phyloP scores from a whole-genome alignment of 92 coral and sea anemone genomes.

The Pocillopora grandis region DNA sequence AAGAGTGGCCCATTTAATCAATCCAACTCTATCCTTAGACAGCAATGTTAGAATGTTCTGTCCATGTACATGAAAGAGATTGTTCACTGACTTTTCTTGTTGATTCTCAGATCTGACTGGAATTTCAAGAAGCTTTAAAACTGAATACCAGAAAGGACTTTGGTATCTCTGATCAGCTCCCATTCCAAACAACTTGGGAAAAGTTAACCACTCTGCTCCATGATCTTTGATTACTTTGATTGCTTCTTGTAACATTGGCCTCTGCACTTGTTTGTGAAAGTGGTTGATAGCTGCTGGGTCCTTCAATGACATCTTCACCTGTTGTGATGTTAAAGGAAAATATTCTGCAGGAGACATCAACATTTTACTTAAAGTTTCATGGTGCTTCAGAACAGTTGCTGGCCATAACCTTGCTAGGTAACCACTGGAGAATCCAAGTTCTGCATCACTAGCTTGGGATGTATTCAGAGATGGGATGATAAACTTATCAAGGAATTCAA shows the following conservation, averaged over 20 bases:
- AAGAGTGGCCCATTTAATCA: conserved; percentile 20
- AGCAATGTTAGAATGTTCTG: conserved; percentile 24
- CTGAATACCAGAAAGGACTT: conserved; percentile 36
- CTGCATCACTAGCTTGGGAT: not conserved
- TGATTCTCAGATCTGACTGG: conserved; percentile 6
- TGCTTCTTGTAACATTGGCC: too few relatives aligned
- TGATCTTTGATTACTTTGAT: too few relatives aligned
- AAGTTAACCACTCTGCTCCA: too few relatives aligned
- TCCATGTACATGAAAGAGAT: not conserved
- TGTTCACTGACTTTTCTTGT: conserved; percentile 22
- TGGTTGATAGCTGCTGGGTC: too few relatives aligned
- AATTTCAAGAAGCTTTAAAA: conserved; percentile 17
- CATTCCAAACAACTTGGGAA: not conserved
- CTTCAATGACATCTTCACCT: too few relatives aligned
- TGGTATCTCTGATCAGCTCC: conserved; percentile 42
- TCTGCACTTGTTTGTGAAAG: too few relatives aligned
- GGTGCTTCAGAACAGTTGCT: not conserved
- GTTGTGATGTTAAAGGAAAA: too few relatives aligned
- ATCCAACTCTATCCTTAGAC: conserved; percentile 12
- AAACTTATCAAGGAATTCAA: conserved; percentile 10
- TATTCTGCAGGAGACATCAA: too few relatives aligned
- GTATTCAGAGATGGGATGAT: conserved; percentile 11
- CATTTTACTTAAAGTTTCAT: not conserved
- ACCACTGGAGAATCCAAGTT: conserved; percentile 17
- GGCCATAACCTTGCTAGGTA: conserved; percentile 21